Conservation (phyloP, 2,888 invertebrate genomes). For the Ypsolopha sequella region DNA sequence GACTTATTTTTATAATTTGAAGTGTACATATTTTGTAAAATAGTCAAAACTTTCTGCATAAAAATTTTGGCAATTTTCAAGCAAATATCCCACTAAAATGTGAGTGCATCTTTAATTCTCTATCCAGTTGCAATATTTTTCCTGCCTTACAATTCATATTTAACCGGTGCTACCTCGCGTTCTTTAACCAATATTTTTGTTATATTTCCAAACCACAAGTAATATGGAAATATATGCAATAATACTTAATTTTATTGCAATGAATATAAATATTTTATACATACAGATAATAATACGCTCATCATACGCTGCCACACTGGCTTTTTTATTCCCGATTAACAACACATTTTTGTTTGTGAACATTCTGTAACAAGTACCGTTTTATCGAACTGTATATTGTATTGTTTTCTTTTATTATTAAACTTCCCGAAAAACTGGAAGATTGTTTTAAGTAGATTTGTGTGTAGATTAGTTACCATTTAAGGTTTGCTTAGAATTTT, state of each 20-base stretch:
- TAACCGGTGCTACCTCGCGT: neutral
- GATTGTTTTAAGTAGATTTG: conserved; percentile 3
- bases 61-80: too few species aligned
- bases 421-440: conserved; percentile 8
- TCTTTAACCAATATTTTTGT: neutral
- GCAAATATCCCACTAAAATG: too few species aligned
- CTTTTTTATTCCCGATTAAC: conserved; percentile 47
- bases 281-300: conserved; percentile 27
- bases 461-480: neutral
- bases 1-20: neutral
- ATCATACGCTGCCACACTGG: conserved; percentile 65
- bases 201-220: neutral
- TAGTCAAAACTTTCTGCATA: neutral
- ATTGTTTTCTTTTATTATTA: conserved; percentile 1
- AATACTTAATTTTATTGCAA: neutral
- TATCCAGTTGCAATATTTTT: neutral
- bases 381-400: conserved; percentile 14
- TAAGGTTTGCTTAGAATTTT: conserved; percentile 3
- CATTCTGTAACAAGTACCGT: conserved; percentile 18
- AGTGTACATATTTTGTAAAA: neutral
- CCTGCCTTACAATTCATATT: neutral
- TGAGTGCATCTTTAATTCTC: neutral
- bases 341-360: conserved; percentile 27
- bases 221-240: too few species aligned
- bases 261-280: neutral